Evolutionary conservation across 2,113 vertebrate species (phyloP).

Genomic region (Pica pica): DNA sequence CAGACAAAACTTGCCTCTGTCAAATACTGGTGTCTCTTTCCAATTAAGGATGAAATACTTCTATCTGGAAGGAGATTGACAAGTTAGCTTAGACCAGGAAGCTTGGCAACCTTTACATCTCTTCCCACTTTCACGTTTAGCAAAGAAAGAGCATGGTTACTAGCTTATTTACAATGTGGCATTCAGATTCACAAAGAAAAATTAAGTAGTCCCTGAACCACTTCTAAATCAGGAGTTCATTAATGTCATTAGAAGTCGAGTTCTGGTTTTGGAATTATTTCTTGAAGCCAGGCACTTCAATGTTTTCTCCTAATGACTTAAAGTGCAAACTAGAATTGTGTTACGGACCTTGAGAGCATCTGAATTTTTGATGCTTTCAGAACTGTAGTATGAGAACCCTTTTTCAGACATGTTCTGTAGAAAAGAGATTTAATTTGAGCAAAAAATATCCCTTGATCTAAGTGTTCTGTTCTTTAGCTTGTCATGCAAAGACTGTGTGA

Average conservation of each 20-base stretch:
- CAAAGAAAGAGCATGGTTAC: not conserved
- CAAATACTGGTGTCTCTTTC: not conserved
- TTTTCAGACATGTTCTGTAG: not conserved
- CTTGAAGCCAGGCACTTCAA: accelerated
- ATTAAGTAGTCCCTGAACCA: not conserved
- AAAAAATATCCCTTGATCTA: not conserved
- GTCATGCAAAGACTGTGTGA: not conserved
- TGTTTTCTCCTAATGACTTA: not conserved
- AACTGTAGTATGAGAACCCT: not conserved
- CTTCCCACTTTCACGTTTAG: not conserved
- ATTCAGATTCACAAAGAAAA: not conserved
- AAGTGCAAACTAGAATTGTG: not conserved
- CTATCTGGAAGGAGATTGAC: not conserved
- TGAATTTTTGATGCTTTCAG: not conserved
- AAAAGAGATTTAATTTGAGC: not conserved
- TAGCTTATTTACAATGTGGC: accelerated
- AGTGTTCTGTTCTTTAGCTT: not conserved
- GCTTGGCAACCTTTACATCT: not conserved
- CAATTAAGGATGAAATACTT: not conserved
- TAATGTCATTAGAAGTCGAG: not conserved
- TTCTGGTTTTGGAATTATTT: not conserved
- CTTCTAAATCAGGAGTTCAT: not conserved
- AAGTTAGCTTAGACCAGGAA: not conserved
- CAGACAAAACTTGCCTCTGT: not conserved
- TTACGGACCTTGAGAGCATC: not conserved